phyloP scores from a whole-genome alignment of 2,888 invertebrate genomes.

The Tinea trinotella region DNA sequence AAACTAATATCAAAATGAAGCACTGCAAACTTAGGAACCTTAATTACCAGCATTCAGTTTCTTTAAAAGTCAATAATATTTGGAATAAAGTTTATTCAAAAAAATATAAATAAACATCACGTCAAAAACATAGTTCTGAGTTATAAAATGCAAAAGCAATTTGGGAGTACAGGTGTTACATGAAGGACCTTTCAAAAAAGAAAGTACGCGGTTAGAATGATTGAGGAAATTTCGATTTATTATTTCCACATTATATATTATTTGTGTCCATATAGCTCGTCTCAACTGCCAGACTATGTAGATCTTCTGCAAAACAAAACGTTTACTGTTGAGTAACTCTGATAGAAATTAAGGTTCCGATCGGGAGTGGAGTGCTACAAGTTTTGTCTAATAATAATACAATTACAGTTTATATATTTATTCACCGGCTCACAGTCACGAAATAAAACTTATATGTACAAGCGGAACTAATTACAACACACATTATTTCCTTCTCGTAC shows the following conservation, averaged over 20 bases:
- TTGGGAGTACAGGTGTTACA: slow-evolving; percentile 54
- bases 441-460: slow-evolving; percentile 68
- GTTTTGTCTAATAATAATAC: slow-evolving; percentile 45
- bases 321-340: slow-evolving; percentile 33
- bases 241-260: slow-evolving; percentile 73
- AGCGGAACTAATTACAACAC: slow-evolving; percentile 25
- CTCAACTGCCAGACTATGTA: slow-evolving; percentile 65
- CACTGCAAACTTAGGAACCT: slow-evolving; percentile 50
- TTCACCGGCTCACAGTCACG: slow-evolving; percentile 33
- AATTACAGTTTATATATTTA: slow-evolving; percentile 39
- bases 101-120: slow-evolving; percentile 67
- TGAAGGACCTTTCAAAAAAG: slow-evolving; percentile 61
- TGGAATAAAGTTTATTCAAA: slow-evolving; percentile 69
- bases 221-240: slow-evolving; percentile 69
- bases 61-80: slow-evolving; percentile 55
- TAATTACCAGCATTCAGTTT: slow-evolving; percentile 57
- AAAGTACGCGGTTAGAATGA: slow-evolving; percentile 56
- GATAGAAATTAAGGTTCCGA: slow-evolving; percentile 68
- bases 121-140: slow-evolving; percentile 61
- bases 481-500: slow-evolving; percentile 76
- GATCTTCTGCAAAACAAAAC: slow-evolving; percentile 68
- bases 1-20: slow-evolving; percentile 20
- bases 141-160: slow-evolving; percentile 52
- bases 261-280: slow-evolving; percentile 69
- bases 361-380: slow-evolving; percentile 70